These are phyloP conservation scores for Podotricha telesiphe DNA, from an alignment of 2,888 invertebrate genomes.

Conservation along the genomic window DNA sequence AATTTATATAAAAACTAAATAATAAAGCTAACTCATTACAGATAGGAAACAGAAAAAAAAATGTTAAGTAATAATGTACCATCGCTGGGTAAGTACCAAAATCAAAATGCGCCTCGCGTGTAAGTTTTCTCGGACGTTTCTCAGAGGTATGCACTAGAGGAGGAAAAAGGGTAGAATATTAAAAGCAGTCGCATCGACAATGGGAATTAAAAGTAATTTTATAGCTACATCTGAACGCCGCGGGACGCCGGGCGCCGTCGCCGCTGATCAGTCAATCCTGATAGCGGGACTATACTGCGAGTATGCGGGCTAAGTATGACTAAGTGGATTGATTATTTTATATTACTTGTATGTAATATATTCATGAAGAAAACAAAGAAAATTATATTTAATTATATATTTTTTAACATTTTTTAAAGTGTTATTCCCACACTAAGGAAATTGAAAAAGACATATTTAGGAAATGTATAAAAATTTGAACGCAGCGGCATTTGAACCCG, in stretches of 20 bases:
- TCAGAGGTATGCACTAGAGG: not conserved
- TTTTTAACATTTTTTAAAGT: too few species aligned
- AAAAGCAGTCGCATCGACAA: conserved; percentile 22
- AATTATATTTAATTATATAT: too few species aligned
- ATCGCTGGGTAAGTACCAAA: not conserved
- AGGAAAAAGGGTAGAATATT: conserved; percentile 26
- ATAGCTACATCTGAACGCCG: conserved; percentile 20
- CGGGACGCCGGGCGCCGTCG: conserved; percentile 34
- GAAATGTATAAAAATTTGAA: too few species aligned
- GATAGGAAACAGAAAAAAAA: too few species aligned
- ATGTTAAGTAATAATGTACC: too few species aligned
- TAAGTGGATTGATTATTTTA: not conserved
- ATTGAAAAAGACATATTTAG: too few species aligned
- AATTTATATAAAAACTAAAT: too few species aligned
- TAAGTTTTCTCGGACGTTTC: conserved; percentile 16
- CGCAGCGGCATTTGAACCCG: too few species aligned
- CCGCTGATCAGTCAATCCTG: conserved; percentile 41
- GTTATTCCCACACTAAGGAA: too few species aligned
- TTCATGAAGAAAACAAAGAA: too few species aligned
- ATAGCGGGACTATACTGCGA: conserved; percentile 11
- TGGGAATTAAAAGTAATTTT: conserved; percentile 31
- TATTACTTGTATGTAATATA: too few species aligned
- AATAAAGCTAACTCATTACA: too few species aligned
- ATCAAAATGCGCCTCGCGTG: not conserved
- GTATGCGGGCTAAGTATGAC: not conserved